A percentile compares a stretch with the other conserved stretches of the same genome.
These are phyloP conservation scores for Merluccius polli DNA, from an alignment of 2,797 vertebrate species.

Conservation along the genomic window DNA sequence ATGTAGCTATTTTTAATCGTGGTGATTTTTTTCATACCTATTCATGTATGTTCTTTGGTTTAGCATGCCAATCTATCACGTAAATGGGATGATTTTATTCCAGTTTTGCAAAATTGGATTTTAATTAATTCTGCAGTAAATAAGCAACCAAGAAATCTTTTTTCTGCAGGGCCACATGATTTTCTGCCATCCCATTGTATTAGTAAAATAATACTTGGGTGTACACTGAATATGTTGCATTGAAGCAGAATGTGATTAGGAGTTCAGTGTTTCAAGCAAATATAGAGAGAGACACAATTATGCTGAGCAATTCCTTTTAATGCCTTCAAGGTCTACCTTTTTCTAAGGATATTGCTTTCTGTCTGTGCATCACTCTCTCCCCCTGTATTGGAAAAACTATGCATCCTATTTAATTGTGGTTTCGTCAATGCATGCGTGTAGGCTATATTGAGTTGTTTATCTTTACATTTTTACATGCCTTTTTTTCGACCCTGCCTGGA, in stretches of 20 bases:
- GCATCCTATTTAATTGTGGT: background rate
- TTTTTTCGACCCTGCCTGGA: too few species aligned
- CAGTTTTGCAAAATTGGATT: slow-evolving; percentile 58
- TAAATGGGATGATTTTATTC: slow-evolving; percentile 56
- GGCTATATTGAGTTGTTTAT: background rate
- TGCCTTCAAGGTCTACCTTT: background rate
- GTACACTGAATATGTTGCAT: slow-evolving; percentile 44
- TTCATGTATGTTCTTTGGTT: slow-evolving; percentile 26
- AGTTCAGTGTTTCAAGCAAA: slow-evolving; percentile 47
- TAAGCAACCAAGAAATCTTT: slow-evolving; percentile 59
- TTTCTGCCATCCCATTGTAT: slow-evolving; percentile 47
- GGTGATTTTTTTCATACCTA: too few species aligned
- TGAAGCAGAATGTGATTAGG: slow-evolving; percentile 55
- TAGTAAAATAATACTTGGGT: slow-evolving; percentile 52
- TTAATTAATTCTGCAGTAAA: slow-evolving; percentile 62
- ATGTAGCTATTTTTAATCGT: background rate
- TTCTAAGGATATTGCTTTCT: slow-evolving; percentile 13
- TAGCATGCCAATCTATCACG: slow-evolving; percentile 40
- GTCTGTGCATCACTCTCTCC: background rate
- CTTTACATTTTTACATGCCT: background rate
- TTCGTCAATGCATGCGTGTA: background rate
- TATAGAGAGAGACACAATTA: slow-evolving; percentile 40
- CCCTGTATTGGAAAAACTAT: background rate
- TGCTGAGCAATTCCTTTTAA: slow-evolving; percentile 34
- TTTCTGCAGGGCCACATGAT: slow-evolving; percentile 56